Conservation (phyloP, 1,140 invertebrate genomes). For the Polypedilum pembai region DNA sequence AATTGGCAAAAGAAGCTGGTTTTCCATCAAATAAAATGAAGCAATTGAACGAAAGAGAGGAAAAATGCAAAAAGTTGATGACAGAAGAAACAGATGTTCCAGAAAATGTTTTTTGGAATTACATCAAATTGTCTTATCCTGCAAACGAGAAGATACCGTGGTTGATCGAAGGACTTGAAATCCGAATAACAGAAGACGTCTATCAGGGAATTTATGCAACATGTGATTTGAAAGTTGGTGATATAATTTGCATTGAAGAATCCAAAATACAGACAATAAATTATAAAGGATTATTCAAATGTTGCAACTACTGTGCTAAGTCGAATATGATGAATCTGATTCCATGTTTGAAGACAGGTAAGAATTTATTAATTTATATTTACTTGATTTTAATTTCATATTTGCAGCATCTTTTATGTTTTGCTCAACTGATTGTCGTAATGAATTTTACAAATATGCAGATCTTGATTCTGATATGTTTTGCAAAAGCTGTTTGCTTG, state of each 20-base stretch:
- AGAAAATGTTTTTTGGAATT: not conserved
- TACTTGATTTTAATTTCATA: not conserved
- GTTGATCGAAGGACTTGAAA: not conserved
- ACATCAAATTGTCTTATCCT: not conserved
- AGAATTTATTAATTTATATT: not conserved
- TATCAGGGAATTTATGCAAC: not conserved
- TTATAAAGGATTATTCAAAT: not conserved
- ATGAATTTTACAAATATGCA: not conserved
- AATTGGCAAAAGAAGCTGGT: conserved; percentile 2
- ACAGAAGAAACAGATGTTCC: conserved; percentile 22
- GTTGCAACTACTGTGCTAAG: not conserved
- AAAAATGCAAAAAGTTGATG: conserved; percentile 32
- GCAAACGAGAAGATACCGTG: not conserved
- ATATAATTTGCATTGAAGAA: not conserved
- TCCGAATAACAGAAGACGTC: not conserved
- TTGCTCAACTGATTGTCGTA: not conserved
- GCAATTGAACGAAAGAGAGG: not conserved
- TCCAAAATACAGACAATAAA: not conserved
- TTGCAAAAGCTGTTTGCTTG: not conserved
- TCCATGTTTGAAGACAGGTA: not conserved
- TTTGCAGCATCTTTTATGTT: not conserved
- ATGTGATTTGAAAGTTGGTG: not conserved
- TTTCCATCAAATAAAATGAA: not conserved
- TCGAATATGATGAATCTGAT: not conserved
- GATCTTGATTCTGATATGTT: not conserved